These are phyloP conservation scores for Cryptotis parvus DNA, from an alignment of 2,113 vertebrate species.

Conservation along the genomic window DNA sequence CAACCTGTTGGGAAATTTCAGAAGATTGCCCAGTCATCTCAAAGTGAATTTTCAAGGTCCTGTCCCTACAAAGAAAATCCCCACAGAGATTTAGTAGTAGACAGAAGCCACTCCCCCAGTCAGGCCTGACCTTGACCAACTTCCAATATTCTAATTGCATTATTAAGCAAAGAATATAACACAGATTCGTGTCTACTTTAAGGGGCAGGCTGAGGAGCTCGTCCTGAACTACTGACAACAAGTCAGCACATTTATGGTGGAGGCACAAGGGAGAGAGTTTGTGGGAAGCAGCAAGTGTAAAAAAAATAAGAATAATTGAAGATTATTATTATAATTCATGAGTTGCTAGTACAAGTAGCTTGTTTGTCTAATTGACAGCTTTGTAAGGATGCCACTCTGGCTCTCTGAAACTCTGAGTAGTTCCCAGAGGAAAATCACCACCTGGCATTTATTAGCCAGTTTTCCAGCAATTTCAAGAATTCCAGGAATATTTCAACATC, in stretches of 20 bases:
- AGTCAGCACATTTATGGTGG: background rate
- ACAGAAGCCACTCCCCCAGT: background rate
- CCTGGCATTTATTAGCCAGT: background rate
- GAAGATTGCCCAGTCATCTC: background rate
- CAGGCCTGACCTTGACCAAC: background rate
- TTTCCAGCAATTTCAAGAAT: background rate
- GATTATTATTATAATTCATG: no score
- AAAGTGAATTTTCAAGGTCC: slow-evolving; percentile 13
- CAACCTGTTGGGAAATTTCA: background rate
- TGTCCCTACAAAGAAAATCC: background rate
- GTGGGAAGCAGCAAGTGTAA: background rate
- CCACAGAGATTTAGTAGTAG: background rate
- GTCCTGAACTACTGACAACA: background rate
- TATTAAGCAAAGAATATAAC: background rate
- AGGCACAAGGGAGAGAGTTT: background rate
- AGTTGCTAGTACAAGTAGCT: background rate
- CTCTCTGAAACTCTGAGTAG: background rate
- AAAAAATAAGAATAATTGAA: no score
- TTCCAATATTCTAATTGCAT: background rate
- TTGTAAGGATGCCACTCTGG: background rate
- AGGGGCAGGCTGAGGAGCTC: background rate
- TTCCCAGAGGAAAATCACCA: background rate
- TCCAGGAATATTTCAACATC: background rate
- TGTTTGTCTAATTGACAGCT: background rate
- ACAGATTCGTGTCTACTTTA: background rate